Conservation (phyloP, 2,113 vertebrate species). For the Marmota monax region DNA sequence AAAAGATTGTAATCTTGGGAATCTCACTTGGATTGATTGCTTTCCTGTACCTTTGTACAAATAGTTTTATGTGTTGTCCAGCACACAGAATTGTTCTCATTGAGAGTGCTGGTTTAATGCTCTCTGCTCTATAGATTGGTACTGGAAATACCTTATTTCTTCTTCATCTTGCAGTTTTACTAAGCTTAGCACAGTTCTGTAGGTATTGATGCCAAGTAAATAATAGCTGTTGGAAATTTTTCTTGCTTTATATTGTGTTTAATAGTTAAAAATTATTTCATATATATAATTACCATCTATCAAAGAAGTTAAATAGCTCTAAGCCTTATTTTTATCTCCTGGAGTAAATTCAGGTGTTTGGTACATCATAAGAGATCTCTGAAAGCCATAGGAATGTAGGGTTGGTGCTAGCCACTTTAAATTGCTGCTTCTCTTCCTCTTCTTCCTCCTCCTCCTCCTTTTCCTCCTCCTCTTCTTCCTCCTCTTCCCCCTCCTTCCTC, state of each 20-base stretch:
- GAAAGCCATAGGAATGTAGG: constrained; percentile 40
- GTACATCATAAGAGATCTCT: not conserved
- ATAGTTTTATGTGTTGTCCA: not conserved
- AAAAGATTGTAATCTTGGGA: not conserved
- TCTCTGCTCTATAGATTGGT: not conserved
- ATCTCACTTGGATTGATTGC: not conserved
- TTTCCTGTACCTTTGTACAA: not conserved
- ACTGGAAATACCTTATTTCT: not conserved
- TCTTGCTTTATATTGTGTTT: constrained; percentile 29
- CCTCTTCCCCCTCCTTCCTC: too few species aligned
- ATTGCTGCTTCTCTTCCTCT: not conserved
- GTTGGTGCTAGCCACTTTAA: not conserved
- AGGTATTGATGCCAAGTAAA: not conserved
- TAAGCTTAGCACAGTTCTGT: not conserved
- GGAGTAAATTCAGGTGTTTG: constrained; percentile 9
- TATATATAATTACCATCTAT: not conserved
- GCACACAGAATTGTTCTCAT: not conserved
- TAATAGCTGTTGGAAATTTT: not conserved
- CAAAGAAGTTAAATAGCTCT: not conserved
- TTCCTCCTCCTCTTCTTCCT: too few species aligned
- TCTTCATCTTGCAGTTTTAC: not conserved
- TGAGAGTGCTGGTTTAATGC: not conserved
- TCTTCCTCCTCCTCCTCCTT: too few species aligned
- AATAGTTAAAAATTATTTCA: constrained; percentile 15
- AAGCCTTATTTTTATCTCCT: constrained; percentile 9